These are phyloP conservation scores for Tringa solitaria DNA, from an alignment of 2,113 vertebrate species.

Conservation along the genomic window DNA sequence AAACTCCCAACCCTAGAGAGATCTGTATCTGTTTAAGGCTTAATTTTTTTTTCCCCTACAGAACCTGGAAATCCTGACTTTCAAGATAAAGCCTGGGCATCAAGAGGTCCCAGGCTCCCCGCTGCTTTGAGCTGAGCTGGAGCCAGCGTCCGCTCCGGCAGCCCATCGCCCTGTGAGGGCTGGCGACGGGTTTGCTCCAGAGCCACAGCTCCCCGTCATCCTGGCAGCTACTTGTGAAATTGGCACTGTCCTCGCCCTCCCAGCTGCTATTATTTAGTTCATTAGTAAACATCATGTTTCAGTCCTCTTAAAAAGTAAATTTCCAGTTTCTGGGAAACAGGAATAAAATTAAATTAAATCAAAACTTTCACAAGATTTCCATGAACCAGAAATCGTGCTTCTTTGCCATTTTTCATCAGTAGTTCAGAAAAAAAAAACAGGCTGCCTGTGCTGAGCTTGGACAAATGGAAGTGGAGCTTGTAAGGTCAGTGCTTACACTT, in stretches of 20 bases:
- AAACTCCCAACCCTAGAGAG: neutral
- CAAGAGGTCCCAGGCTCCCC: neutral
- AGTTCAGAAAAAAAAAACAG: neutral
- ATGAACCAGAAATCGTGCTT: neutral
- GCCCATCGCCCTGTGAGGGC: rapidly evolving
- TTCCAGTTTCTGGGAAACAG: conserved; percentile 46
- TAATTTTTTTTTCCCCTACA: neutral
- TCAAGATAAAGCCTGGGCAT: neutral
- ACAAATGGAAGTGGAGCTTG: neutral
- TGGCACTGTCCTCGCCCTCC: neutral
- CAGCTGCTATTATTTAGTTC: conserved; percentile 46
- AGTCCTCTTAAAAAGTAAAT: conserved; percentile 16
- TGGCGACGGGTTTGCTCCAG: neutral
- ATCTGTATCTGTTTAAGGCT: neutral
- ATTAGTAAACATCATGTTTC: neutral
- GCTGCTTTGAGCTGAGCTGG: neutral
- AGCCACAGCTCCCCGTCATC: neutral
- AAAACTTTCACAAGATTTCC: conserved; percentile 30
- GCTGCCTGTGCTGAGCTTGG: neutral
- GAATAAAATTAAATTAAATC: neutral
- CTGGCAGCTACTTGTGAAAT: conserved; percentile 8
- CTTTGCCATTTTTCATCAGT: neutral
- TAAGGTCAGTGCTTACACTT: neutral
- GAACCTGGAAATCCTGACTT: neutral
- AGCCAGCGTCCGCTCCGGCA: rapidly evolving